These are phyloP conservation scores for Homalodisca vitripennis DNA, from an alignment of 1,140 invertebrate genomes.

Conservation along the genomic window DNA sequence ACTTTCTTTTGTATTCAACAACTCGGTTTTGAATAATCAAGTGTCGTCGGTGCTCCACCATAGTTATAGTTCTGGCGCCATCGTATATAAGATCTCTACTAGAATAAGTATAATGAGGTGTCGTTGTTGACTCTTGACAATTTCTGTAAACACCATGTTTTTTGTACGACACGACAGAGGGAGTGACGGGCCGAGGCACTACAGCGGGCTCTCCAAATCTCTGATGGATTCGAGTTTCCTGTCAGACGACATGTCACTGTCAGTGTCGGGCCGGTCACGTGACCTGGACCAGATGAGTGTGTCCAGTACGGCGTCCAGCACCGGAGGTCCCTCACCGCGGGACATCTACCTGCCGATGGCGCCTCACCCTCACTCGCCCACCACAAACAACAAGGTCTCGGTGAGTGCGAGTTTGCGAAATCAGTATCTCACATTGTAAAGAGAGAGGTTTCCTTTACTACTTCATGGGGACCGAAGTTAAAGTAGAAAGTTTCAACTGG, in stretches of 20 bases:
- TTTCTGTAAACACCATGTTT: too few species aligned
- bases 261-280: conserved; percentile 43
- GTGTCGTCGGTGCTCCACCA: too few species aligned
- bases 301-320: conserved; percentile 53
- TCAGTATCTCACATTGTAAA: background rate
- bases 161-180: too few species aligned
- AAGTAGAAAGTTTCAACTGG: too few species aligned
- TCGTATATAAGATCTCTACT: too few species aligned
- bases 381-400: conserved; percentile 54
- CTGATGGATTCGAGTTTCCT: conserved; percentile 55
- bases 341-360: conserved; percentile 57
- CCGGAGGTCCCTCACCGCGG: conserved; percentile 51
- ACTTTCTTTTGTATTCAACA: too few species aligned
- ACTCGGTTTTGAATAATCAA: too few species aligned
- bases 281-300: conserved; percentile 56
- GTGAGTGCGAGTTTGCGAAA: conserved; percentile 47
- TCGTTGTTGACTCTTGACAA: too few species aligned
- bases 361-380: conserved; percentile 48
- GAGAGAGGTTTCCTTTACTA: background rate
- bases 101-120: too few species aligned
- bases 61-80: too few species aligned
- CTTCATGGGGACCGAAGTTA: too few species aligned
- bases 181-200: conserved; percentile 38
- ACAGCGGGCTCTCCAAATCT: conserved; percentile 57
- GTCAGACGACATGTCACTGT: conserved; percentile 53